Evolutionary conservation across 2,888 invertebrate species (phyloP), one percentile per base, ranked within the genome.

Genomic region (Pollenia angustigena): DNA sequence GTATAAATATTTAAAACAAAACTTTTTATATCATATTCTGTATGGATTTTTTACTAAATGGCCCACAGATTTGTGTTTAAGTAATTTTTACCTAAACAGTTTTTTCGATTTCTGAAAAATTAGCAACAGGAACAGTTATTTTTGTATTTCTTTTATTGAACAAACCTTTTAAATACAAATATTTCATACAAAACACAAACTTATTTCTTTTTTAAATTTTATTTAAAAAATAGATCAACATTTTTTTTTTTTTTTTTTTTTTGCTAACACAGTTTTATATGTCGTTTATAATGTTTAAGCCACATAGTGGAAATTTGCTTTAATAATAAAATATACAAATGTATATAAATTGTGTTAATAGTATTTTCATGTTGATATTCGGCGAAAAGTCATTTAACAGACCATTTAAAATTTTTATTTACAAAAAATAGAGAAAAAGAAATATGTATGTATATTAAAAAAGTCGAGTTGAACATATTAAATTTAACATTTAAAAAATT

Each of bases 291-390:
- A 62, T 68, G 76, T 68, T 75, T 80, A 81, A 84, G 87, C 84
- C 84, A 87, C 87, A 84, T 69, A 84, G 87, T 87, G 84, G 84
- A 87, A 87, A 87, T 68, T 84, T 81, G 84, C 78, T 87, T 86
- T 50, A 86, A 83, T 64, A 76, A 44, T 79, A 60, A 85, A 85
- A 78, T 78, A 81, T 78, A 66, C 78, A 66, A 42, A 72, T 78
- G 16, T 78, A 79, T 52, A 75, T 52, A 75, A 75, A 62, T 82
- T 58, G 69, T 12, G 79, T 80, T 46, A 75, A 18, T 44, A n/a
- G 56, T 48, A 76, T 60, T 54, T n/a, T 66, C 66, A 78, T 58
- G 78, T 78, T 74, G 68, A 87, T 68, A 74, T 68, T 81, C 52
- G 52, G 40, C 16, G 40, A 12, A 75, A 48, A 60, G 14, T 64